phyloP scores from a whole-genome alignment of 2,797 vertebrate genomes.

The Argentina silus region DNA sequence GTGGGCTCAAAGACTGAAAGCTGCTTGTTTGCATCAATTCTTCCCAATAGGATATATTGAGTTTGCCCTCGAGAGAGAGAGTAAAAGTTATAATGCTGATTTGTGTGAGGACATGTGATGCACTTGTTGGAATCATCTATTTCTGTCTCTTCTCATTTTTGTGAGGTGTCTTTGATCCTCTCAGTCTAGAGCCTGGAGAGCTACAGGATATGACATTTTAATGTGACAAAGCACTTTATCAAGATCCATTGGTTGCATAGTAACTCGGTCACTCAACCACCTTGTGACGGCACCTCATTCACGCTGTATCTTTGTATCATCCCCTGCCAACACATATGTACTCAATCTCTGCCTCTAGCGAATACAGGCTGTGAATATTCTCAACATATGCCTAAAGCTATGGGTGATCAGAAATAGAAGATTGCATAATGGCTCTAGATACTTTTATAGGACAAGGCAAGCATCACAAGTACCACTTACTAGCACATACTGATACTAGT shows the following conservation, averaged over 20 bases:
- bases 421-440: too few relatives aligned
- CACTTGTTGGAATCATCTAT: conserved; percentile 10
- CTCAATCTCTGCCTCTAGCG: neutral
- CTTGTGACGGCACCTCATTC: conserved; percentile 17
- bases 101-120: neutral
- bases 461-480: too few relatives aligned
- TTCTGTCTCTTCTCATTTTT: neutral
- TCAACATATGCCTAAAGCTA: neutral
- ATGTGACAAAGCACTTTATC: conserved; percentile 13
- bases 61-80: too few relatives aligned
- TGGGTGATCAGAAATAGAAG: too few relatives aligned
- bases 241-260: conserved; percentile 44
- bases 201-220: conserved; percentile 26
- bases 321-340: neutral
- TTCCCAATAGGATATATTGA: too few relatives aligned
- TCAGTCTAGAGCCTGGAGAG: conserved; percentile 22
- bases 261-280: conserved; percentile 1
- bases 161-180: conserved; percentile 32
- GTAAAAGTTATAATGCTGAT: too few relatives aligned
- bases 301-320: neutral
- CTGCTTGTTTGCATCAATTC: too few relatives aligned
- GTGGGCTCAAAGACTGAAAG: too few relatives aligned
- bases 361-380: neutral
- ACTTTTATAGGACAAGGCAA: too few relatives aligned
- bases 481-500: too few relatives aligned